Percentiles rank a stretch among this genome's conserved stretches.
These are phyloP conservation scores for Otolemur garnettii DNA, from an alignment of 2,113 vertebrate genomes.

Conservation along the genomic window DNA sequence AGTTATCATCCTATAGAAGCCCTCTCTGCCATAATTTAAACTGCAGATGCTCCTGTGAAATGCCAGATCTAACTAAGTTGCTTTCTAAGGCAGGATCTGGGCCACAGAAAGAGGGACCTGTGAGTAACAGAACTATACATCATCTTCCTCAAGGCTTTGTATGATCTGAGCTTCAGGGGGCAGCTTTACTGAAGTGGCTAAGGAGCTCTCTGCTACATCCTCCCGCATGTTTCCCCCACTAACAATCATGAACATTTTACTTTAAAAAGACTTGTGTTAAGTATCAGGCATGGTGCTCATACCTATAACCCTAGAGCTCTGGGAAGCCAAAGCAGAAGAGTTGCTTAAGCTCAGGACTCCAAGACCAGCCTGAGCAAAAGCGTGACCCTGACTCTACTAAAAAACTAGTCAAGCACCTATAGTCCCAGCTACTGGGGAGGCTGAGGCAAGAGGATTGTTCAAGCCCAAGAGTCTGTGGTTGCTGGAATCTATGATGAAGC, in stretches of 20 bases:
- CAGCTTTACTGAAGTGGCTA: background rate
- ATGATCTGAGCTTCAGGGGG: background rate
- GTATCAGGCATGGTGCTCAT: background rate
- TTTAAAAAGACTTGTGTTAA: background rate
- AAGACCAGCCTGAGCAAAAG: too few species aligned
- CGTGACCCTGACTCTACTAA: too few species aligned
- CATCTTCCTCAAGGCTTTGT: background rate
- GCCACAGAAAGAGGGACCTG: background rate
- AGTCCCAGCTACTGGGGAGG: too few species aligned
- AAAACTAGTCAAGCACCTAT: too few species aligned
- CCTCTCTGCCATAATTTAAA: background rate
- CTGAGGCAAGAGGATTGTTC: too few species aligned
- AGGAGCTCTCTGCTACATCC: background rate
- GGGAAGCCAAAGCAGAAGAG: too few species aligned
- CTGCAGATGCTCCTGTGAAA: background rate
- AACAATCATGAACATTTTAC: background rate
- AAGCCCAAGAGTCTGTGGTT: too few species aligned
- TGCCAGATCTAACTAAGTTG: background rate
- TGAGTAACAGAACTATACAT: background rate
- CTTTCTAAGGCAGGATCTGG: background rate
- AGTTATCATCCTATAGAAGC: background rate
- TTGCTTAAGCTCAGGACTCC: too few species aligned
- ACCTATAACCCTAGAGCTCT: background rate
- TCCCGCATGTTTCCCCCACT: background rate
- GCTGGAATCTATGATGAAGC: background rate